Conservation (phyloP, 2,113 vertebrate species). For the Pao palembangensis region DNA sequence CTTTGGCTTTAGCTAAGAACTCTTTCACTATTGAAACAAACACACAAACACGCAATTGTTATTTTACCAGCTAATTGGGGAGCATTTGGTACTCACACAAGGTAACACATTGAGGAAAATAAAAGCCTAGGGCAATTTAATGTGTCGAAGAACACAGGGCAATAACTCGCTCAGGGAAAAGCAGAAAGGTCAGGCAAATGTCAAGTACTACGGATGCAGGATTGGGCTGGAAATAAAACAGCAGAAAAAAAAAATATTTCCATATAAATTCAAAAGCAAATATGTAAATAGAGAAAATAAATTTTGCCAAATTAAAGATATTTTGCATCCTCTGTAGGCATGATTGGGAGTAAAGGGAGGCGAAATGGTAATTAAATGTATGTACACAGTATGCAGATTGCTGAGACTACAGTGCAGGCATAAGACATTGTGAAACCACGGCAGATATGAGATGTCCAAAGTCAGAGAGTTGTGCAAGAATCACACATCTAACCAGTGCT, state of each 20-base stretch:
- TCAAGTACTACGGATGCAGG: slow-evolving; percentile 42
- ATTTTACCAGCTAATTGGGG: background rate
- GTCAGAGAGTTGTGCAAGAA: slow-evolving; percentile 72
- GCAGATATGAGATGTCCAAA: slow-evolving; percentile 76
- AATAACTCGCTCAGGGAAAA: slow-evolving; percentile 40
- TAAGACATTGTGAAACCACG: slow-evolving; percentile 54
- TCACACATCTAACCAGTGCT: slow-evolving; percentile 1
- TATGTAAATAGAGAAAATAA: slow-evolving; percentile 64
- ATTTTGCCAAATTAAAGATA: slow-evolving; percentile 57
- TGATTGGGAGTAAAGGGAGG: slow-evolving; percentile 36
- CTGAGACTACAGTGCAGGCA: slow-evolving; percentile 56
- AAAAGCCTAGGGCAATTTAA: slow-evolving; percentile 26
- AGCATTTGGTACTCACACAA: background rate
- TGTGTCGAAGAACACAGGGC: slow-evolving; percentile 30
- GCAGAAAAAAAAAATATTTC: background rate
- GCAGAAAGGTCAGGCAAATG: slow-evolving; percentile 59
- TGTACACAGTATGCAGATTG: slow-evolving; percentile 43
- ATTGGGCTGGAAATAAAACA: slow-evolving; percentile 24
- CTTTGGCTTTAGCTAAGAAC: slow-evolving; percentile 99
- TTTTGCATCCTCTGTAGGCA: slow-evolving; percentile 72
- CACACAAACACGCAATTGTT: background rate
- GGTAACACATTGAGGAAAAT: slow-evolving; percentile 25
- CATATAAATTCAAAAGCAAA: slow-evolving; percentile 68
- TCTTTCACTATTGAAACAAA: slow-evolving; percentile 90
- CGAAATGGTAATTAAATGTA: slow-evolving; percentile 50